Evolutionary conservation across 1,140 invertebrate species (phyloP).

Genomic region (Marisa cornuarietis): DNA sequence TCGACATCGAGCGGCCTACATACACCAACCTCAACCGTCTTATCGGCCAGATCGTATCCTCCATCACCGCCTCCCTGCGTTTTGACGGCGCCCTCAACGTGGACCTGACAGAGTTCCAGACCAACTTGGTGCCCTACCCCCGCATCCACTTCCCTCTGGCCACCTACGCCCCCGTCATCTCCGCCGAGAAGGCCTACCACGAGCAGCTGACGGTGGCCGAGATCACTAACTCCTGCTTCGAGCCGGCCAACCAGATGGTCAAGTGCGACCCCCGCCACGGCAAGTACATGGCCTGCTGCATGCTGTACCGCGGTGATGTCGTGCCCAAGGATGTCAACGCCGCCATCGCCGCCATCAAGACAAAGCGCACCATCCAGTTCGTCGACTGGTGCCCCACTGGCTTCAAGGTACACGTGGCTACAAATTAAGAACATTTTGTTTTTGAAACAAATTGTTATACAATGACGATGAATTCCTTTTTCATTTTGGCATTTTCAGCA

Average conservation of each 20-base stretch:
- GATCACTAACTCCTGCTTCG: conserved; percentile 80
- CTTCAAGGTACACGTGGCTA: conserved; percentile 11
- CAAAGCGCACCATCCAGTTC: conserved; percentile 16
- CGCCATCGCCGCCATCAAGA: conserved; percentile 1
- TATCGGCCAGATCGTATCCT: conserved; percentile 69
- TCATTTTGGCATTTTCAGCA: no score
- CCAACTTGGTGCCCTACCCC: not conserved
- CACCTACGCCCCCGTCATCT: conserved; percentile 12
- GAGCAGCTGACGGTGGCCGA: conserved; percentile 72
- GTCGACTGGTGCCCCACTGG: conserved; percentile 68
- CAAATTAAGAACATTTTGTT: no score
- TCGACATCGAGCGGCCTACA: conserved; percentile 77
- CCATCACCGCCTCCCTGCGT: conserved; percentile 59
- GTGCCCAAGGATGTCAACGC: conserved; percentile 80
- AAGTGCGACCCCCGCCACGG: conserved; percentile 79
- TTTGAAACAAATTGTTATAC: no score
- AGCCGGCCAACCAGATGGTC: conserved; percentile 90
- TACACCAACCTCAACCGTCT: conserved; percentile 75
- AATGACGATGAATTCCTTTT: no score
- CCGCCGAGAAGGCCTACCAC: conserved; percentile 58
- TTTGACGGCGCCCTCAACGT: not conserved
- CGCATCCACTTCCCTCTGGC: not conserved
- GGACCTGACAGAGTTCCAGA: not conserved
- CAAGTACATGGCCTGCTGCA: conserved; percentile 83
- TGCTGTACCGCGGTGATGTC: conserved; percentile 63